Percentiles rank a stretch among this genome's conserved stretches.
Evolutionary conservation across 2,888 invertebrate genomes (phyloP).

Genomic region (Harpagoxenus sublaevis): DNA sequence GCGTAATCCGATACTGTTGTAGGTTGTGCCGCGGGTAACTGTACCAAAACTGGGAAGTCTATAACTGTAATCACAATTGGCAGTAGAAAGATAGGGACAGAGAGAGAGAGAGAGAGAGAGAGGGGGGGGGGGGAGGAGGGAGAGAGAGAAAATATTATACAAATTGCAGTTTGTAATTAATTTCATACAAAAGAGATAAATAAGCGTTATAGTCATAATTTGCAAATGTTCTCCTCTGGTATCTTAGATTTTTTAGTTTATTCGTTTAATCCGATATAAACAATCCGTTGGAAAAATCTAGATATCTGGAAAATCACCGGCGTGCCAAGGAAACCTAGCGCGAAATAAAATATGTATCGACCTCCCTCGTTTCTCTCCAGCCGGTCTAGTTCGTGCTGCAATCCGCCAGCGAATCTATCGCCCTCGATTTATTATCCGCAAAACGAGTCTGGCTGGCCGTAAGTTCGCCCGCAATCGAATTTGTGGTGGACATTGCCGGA

Average conservation of each 20-base stretch:
- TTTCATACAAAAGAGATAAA: not conserved
- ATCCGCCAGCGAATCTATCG: constrained; percentile 51
- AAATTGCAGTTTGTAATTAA: constrained; percentile 29
- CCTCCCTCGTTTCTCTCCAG: constrained; percentile 43
- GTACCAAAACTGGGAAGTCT: constrained; percentile 48
- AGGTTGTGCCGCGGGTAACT: constrained; percentile 43
- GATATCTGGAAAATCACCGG: constrained; percentile 34
- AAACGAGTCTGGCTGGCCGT: constrained; percentile 48
- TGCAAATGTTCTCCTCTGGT: not conserved
- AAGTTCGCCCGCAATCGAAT: constrained; percentile 49
- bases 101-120: not conserved
- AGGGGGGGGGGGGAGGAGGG: not conserved
- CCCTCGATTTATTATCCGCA: constrained; percentile 58
- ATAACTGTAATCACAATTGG: constrained; percentile 52
- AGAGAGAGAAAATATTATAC: not conserved
- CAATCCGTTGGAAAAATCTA: constrained; percentile 8
- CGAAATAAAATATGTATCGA: constrained; percentile 53
- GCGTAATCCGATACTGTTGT: constrained; percentile 50
- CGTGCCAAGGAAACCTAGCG: constrained; percentile 43
- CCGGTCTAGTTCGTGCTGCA: constrained; percentile 47
- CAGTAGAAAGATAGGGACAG: not conserved
- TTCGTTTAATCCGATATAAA: not conserved
- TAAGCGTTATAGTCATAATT: not conserved
- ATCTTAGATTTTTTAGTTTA: not conserved
- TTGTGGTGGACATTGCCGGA: constrained; percentile 44